Conservation (phyloP, 2,888 invertebrate genomes). For the Luperina nickerlii region DNA sequence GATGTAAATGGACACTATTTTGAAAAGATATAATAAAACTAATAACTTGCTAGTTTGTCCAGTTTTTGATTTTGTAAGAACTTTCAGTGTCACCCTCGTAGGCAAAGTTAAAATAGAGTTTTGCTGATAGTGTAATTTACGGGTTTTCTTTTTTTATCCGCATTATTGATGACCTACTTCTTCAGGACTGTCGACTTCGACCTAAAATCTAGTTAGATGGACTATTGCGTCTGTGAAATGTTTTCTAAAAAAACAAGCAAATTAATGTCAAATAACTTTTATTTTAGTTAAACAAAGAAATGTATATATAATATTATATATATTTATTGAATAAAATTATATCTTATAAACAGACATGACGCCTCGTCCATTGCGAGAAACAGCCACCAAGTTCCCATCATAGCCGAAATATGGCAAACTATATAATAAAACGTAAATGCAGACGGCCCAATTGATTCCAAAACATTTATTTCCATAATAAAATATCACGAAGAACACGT, state of each 20-base stretch:
- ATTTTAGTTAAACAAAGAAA: slow-evolving; percentile 89
- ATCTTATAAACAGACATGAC: slow-evolving; percentile 84
- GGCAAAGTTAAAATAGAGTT: too few relatives aligned
- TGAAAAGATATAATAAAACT: too few relatives aligned
- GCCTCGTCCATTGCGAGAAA: slow-evolving; percentile 83
- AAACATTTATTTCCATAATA: slow-evolving; percentile 61
- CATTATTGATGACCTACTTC: not conserved
- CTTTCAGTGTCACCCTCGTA: too few relatives aligned
- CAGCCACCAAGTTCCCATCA: slow-evolving; percentile 83
- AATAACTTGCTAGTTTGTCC: too few relatives aligned
- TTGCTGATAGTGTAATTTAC: too few relatives aligned
- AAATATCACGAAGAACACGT: slow-evolving; percentile 42
- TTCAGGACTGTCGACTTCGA: too few relatives aligned
- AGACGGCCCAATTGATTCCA: slow-evolving; percentile 79
- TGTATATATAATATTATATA: slow-evolving; percentile 85
- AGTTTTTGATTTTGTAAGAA: too few relatives aligned
- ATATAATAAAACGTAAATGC: slow-evolving; percentile 75
- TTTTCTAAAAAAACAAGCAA: slow-evolving; percentile 64
- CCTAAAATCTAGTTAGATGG: not conserved
- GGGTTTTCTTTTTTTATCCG: not conserved
- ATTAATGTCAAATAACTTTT: slow-evolving; percentile 87
- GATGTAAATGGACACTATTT: too few relatives aligned
- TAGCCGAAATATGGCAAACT: slow-evolving; percentile 82
- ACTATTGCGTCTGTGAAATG: not conserved
- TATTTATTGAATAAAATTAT: slow-evolving; percentile 86